Evolutionary conservation across 1,140 invertebrate species (phyloP), one percentile per base, ranked within the genome.

Genomic region (Euschistus heros): DNA sequence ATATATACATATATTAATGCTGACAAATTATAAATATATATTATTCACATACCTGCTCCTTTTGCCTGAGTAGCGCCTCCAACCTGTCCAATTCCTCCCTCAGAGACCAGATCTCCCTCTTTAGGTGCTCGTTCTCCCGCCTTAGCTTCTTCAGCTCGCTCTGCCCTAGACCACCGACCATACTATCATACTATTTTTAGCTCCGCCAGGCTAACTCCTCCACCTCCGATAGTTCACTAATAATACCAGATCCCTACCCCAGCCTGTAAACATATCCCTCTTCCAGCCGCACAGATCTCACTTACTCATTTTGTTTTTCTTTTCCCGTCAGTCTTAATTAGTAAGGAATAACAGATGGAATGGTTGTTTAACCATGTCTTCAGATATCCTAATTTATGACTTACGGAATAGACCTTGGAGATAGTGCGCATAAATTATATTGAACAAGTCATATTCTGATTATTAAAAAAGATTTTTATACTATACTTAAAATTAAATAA

Each of bases 61-160:
- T 64, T 26, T 46, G 33, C 62, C 52, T 64, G 46, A 65, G 64
- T 8, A 65, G 33, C 10, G 47, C 64, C 24, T 92, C 89, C 63
- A 94, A 78, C 65, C 87, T 82, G 72, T 92, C 89, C 74, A 91
- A 92, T 73, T 93, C 90, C 73, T 93, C 90, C 52, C 91, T 79
- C 50, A 94, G 78, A 46, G 84, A 85, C 80, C 90, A 92, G 73
- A 93, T 90, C 75, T 93, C 90, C 44, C 88, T 79, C 68, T 88
- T 84, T 27, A 94, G 77, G 73, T 89, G 86, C 70, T 93, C 89
- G 76, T 93, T 93, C 73, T 93, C 91, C 46, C 86, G 80, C 62
- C 88, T 85, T 66, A 93, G 73, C 74, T 92, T 92, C 74, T 91
- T 92, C 64, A 92, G 90, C 72, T 93, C 90, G 69, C 83, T 86